Percentiles rank a stretch among this genome's conserved stretches.
These are phyloP conservation scores for Sebastiscus albofasciatus DNA, from an alignment of 2,797 vertebrate genomes.

Conservation along the genomic window DNA sequence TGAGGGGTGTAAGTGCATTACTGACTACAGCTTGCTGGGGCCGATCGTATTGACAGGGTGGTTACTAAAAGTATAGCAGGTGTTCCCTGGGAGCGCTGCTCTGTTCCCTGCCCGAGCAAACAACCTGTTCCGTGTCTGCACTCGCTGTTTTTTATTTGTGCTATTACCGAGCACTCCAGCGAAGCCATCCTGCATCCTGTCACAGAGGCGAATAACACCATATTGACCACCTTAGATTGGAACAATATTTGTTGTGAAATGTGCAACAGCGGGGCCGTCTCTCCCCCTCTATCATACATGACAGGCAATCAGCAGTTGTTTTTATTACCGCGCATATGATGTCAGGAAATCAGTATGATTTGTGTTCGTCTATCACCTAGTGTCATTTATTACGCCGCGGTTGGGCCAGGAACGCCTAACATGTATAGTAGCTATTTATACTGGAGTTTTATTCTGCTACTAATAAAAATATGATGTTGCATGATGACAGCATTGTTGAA, in stretches of 20 bases:
- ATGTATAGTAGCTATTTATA: not conserved
- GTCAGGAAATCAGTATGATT: constrained; percentile 49
- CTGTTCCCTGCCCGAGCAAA: constrained; percentile 20
- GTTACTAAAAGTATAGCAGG: constrained; percentile 31
- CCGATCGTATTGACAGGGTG: constrained; percentile 19
- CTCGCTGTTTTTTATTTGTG: constrained; percentile 28
- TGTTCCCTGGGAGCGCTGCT: constrained; percentile 8
- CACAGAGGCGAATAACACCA: constrained; percentile 33
- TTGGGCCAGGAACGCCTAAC: not conserved
- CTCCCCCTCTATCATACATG: constrained; percentile 23
- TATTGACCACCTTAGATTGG: constrained; percentile 20
- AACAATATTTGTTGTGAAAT: constrained; percentile 35
- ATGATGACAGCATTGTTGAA: not conserved
- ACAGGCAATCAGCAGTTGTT: constrained; percentile 51
- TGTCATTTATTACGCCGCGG: constrained; percentile 15
- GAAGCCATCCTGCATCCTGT: constrained; percentile 26
- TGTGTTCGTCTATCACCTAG: constrained; percentile 27
- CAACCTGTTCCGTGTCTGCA: constrained; percentile 25
- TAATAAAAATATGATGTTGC: not conserved
- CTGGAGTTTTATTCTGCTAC: constrained; percentile 1
- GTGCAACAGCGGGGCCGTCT: constrained; percentile 10
- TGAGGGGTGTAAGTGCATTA: constrained; percentile 26
- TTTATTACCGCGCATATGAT: constrained; percentile 37
- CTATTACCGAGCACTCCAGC: constrained; percentile 26
- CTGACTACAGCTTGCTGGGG: constrained; percentile 15